These are phyloP conservation scores for Bucorvus abyssinicus DNA, from an alignment of 2,797 vertebrate species.

Conservation along the genomic window DNA sequence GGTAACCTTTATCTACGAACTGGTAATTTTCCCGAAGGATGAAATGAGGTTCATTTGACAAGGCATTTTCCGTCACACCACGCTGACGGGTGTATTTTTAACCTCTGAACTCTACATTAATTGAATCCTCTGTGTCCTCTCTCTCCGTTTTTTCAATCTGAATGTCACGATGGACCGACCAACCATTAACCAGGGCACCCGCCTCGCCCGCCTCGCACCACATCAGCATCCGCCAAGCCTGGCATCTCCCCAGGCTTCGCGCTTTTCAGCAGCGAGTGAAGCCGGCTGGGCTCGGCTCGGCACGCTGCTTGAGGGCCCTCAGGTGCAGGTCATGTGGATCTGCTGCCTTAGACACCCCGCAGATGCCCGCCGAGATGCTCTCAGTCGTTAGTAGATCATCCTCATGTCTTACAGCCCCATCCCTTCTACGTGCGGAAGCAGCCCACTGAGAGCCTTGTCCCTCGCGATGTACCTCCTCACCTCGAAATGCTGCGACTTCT, in stretches of 20 bases:
- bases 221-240: neutral
- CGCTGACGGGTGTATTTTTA: neutral
- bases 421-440: neutral
- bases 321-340: neutral
- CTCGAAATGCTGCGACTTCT: neutral
- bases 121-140: neutral
- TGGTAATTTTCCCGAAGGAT: neutral
- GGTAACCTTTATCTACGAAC: constrained; percentile 35
- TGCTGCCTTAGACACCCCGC: neutral
- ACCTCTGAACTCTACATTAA: neutral
- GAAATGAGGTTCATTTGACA: neutral
- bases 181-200: neutral
- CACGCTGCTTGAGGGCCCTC: neutral
- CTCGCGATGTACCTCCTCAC: neutral
- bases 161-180: neutral
- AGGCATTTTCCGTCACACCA: neutral
- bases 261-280: fast-evolving
- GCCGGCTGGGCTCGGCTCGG: fast-evolving
- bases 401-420: neutral
- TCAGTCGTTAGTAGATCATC: fast-evolving
- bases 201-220: fast-evolving
- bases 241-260: neutral
- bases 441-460: neutral
- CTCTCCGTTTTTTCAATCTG: neutral
- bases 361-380: neutral